phyloP scores from a whole-genome alignment of 2,113 vertebrate genomes.

The Grallaria varia region DNA sequence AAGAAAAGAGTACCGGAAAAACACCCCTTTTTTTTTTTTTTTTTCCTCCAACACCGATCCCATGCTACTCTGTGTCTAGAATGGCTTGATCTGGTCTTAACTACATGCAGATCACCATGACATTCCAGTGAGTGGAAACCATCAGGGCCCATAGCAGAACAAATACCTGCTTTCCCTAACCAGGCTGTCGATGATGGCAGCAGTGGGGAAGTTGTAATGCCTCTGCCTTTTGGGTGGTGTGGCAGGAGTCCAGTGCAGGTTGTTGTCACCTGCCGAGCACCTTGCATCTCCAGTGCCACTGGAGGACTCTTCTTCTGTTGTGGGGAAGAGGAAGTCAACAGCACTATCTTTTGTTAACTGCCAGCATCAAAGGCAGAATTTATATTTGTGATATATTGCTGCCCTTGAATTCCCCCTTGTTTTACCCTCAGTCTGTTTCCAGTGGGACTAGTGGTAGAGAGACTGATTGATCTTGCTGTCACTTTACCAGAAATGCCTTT shows the following conservation, averaged over 20 bases:
- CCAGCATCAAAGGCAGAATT: neutral
- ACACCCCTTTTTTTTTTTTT: neutral
- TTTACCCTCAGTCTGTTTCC: neutral
- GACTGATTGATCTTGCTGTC: neutral
- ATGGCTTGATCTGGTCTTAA: neutral
- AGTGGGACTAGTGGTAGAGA: neutral
- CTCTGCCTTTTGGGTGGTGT: neutral
- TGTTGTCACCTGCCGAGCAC: accelerated
- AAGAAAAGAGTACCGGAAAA: neutral
- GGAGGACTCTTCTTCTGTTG: neutral
- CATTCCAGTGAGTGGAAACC: neutral
- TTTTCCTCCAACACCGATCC: neutral
- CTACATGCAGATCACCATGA: neutral
- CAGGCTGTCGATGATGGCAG: neutral
- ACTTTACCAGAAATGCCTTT: neutral
- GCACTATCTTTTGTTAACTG: neutral
- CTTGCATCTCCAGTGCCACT: neutral
- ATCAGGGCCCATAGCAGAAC: neutral
- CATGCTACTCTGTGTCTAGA: neutral
- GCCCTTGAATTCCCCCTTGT: accelerated
- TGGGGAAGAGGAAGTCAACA: neutral
- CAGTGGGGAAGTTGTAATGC: neutral
- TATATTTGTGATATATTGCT: neutral
- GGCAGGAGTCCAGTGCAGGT: neutral
- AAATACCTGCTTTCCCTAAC: neutral